phyloP scores from a whole-genome alignment of 2,797 vertebrate species.

The Syndactyla subalaris region DNA sequence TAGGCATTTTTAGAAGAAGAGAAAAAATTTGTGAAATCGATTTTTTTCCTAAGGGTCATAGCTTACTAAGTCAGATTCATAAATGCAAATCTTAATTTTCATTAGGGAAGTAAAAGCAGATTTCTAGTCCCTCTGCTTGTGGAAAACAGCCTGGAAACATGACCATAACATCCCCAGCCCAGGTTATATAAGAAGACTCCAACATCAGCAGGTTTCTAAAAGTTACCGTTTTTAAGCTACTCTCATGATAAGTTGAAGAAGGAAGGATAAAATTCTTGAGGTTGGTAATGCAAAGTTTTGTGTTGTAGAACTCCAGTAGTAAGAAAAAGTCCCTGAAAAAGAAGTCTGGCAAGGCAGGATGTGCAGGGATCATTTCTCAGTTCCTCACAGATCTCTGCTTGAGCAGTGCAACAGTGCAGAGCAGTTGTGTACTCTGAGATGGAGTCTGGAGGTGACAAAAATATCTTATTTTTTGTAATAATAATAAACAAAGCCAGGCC shows the following conservation, averaged over 20 bases:
- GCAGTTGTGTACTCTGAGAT: fast-evolving
- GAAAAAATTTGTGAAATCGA: not conserved
- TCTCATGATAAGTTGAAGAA: not conserved
- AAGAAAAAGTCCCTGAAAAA: not conserved
- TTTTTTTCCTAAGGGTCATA: not conserved
- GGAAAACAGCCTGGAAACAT: not conserved
- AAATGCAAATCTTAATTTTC: not conserved
- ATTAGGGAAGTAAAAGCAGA: not conserved
- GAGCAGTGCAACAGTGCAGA: not conserved
- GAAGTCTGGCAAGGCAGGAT: not conserved
- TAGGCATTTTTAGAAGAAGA: not conserved
- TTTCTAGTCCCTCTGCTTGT: not conserved
- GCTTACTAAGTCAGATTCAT: not conserved
- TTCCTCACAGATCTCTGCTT: not conserved
- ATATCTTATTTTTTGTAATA: not conserved
- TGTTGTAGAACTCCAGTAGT: not conserved
- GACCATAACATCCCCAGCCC: not conserved
- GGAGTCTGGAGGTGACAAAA: not conserved
- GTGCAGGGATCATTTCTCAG: not conserved
- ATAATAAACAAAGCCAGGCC: not conserved
- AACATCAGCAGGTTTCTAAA: not conserved
- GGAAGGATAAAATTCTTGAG: not conserved
- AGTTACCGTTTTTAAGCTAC: not conserved
- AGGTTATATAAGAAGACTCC: not conserved
- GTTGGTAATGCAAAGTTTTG: not conserved